phyloP scores from a whole-genome alignment of 2,113 vertebrate species.

The Pungitius pungitius region DNA sequence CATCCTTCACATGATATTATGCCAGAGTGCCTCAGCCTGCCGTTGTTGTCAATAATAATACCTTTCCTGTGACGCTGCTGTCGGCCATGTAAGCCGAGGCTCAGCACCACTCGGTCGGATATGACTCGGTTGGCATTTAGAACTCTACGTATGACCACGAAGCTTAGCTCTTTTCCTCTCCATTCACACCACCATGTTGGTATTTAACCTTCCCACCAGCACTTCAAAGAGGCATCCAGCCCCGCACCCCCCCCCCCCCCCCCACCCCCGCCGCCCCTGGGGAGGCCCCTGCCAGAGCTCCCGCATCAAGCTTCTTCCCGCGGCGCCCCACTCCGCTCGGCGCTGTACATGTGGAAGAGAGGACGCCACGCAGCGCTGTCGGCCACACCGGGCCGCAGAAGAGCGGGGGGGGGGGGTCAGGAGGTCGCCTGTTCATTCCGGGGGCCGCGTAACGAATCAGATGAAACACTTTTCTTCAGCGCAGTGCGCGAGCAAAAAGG shows the following conservation, averaged over 20 bases:
- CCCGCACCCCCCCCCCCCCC: too few species aligned
- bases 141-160: slow-evolving; percentile 52
- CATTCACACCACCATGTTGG: slow-evolving; percentile 53
- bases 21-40: slow-evolving; percentile 43
- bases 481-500: not conserved
- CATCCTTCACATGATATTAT: slow-evolving; percentile 35
- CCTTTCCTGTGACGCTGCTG: slow-evolving; percentile 41
- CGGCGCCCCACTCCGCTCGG: slow-evolving; percentile 19
- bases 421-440: slow-evolving; percentile 31
- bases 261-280: not conserved
- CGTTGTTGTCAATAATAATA: slow-evolving; percentile 23
- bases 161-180: slow-evolving; percentile 28
- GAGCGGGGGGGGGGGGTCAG: slow-evolving; percentile 38
- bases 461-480: slow-evolving; percentile 1
- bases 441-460: slow-evolving; percentile 14
- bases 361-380: slow-evolving; percentile 13
- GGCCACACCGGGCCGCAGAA: slow-evolving; percentile 21
- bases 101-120: slow-evolving; percentile 46
- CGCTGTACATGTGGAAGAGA: slow-evolving; percentile 13
- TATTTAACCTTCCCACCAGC: slow-evolving; percentile 57
- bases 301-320: slow-evolving; percentile 41
- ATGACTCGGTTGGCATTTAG: slow-evolving; percentile 55
- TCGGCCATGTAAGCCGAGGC: slow-evolving; percentile 47
- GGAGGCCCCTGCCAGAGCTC: slow-evolving; percentile 19
- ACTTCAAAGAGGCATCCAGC: slow-evolving; percentile 65